Percentiles rank a stretch among this genome's conserved stretches.
Evolutionary conservation across 2,888 invertebrate genomes (phyloP).

Genomic region (Ditylenchus weischeri): DNA sequence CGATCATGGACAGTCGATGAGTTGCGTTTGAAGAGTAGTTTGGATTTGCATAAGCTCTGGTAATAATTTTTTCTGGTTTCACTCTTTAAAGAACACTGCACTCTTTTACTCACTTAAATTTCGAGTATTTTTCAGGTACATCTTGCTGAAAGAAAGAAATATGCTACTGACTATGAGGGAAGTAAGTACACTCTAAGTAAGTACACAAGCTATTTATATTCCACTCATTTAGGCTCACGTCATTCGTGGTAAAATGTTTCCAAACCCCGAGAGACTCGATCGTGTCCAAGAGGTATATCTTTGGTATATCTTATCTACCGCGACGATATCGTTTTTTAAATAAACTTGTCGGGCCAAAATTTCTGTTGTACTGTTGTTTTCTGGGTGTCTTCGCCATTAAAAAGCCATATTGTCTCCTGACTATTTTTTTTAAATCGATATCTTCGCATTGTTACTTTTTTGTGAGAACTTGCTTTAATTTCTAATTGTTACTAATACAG

Average conservation of each 20-base stretch:
- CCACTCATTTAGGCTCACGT: too few species aligned
- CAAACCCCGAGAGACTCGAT: slow-evolving; percentile 57
- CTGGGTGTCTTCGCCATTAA: too few species aligned
- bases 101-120: too few species aligned
- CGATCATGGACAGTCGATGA: slow-evolving; percentile 75
- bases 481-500: slow-evolving; percentile 20
- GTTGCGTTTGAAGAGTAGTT: slow-evolving; percentile 85
- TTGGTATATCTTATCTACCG: too few species aligned
- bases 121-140: slow-evolving; percentile 66
- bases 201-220: too few species aligned
- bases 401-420: too few species aligned
- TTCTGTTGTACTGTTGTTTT: too few species aligned
- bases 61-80: slow-evolving; percentile 60
- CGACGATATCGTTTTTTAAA: too few species aligned
- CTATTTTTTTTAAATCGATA: slow-evolving; percentile 9
- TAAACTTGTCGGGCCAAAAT: too few species aligned
- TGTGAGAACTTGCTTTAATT: slow-evolving; percentile 8
- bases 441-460: background rate
- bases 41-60: slow-evolving; percentile 95
- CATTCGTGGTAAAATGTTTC: slow-evolving; percentile 60
- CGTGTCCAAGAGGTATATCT: slow-evolving; percentile 45
- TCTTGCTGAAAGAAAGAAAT: slow-evolving; percentile 88
- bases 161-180: slow-evolving; percentile 89
- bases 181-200: too few species aligned
- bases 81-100: too few species aligned